Conservation (phyloP, 2,113 vertebrate genomes). For the Chloroceryle aenea region DNA sequence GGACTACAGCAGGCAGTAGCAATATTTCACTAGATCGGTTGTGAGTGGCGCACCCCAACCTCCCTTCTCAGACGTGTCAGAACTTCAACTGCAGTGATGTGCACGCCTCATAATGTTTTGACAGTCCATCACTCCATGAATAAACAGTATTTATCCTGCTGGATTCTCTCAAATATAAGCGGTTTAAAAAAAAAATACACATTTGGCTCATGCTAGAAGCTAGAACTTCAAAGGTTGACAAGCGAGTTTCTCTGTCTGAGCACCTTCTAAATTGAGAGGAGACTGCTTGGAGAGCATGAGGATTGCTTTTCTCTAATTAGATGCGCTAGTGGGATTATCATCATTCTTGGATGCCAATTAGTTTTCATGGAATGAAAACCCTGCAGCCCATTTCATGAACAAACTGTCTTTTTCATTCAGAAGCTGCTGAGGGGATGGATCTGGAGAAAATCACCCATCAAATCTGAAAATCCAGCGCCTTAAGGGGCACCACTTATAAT, state of each 20-base stretch:
- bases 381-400: not conserved
- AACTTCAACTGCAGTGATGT: not conserved
- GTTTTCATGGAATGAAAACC: not conserved
- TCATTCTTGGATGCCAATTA: not conserved
- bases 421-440: not conserved
- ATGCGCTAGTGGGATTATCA: not conserved
- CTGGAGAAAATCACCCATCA: not conserved
- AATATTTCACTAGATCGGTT: not conserved
- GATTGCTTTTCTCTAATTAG: not conserved
- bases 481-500: not conserved
- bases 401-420: not conserved
- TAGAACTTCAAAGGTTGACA: constrained; percentile 19
- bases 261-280: not conserved
- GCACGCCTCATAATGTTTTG: not conserved
- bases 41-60: not conserved
- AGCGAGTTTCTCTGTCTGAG: not conserved
- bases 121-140: not conserved
- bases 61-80: constrained; percentile 24
- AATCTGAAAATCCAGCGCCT: not conserved
- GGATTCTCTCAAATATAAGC: not conserved
- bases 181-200: not conserved
- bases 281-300: not conserved
- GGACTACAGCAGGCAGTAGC: not conserved
- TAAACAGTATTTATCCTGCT: constrained; percentile 22
- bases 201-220: not conserved